phyloP scores from a whole-genome alignment of 1,140 invertebrate genomes.

The Piezodorus guildinii region DNA sequence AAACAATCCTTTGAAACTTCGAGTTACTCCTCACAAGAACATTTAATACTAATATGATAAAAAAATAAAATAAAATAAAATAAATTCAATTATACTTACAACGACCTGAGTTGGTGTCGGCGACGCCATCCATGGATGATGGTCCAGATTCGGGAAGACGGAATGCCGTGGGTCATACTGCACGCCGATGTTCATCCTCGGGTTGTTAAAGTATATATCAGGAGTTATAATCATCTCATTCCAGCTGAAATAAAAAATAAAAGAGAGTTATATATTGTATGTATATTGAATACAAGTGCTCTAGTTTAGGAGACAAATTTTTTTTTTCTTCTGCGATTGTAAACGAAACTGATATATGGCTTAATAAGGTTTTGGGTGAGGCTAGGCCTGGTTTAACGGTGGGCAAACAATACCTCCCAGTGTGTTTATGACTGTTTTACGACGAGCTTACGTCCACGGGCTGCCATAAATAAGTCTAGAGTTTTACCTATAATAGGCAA shows the following conservation, averaged over 20 bases:
- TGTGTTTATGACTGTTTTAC: no score
- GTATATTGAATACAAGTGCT: not conserved
- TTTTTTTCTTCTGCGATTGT: not conserved
- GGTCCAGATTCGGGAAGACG: not conserved
- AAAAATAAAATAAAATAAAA: no score
- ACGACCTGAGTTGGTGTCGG: not conserved
- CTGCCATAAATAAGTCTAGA: no score
- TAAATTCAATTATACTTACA: not conserved
- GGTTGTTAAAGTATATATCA: not conserved
- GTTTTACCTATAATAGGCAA: no score
- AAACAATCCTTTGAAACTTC: no score
- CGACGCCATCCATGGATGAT: not conserved
- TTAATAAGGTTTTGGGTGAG: no score
- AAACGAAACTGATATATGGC: no score
- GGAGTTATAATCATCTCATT: conserved; percentile 5
- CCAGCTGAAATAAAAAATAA: not conserved
- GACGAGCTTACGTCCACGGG: no score
- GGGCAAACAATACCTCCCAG: no score
- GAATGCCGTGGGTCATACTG: not conserved
- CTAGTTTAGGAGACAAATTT: not conserved
- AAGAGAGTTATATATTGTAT: not conserved
- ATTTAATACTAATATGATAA: no score
- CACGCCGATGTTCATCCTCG: conserved; percentile 2
- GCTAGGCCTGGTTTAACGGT: no score
- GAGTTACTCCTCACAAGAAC: no score